Conservation (phyloP, 2,113 vertebrate genomes). For the Spheniscus mendiculus region DNA sequence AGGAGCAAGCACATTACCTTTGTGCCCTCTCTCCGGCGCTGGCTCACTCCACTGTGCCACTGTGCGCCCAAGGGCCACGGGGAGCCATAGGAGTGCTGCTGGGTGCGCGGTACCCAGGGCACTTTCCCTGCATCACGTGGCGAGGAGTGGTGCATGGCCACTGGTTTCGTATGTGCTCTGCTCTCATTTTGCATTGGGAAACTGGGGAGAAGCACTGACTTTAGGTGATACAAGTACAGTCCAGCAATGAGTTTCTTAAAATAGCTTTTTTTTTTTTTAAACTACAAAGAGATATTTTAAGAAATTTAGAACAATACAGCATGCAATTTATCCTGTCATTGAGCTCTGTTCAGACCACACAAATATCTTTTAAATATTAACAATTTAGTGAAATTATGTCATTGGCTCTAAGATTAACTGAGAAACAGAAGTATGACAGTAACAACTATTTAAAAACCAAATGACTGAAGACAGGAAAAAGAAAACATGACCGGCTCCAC, state of each 20-base stretch:
- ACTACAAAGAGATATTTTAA: neutral
- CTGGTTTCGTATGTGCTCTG: neutral
- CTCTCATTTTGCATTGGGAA: neutral
- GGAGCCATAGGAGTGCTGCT: fast-evolving
- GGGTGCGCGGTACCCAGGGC: fast-evolving
- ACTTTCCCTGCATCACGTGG: fast-evolving
- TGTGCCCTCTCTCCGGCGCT: fast-evolving
- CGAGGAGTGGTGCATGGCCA: neutral
- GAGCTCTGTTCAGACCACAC: neutral
- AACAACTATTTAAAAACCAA: neutral
- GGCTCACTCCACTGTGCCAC: fast-evolving
- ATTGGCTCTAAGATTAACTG: neutral
- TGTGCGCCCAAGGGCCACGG: neutral
- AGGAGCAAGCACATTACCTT: neutral
- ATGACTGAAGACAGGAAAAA: neutral
- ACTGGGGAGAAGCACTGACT: neutral
- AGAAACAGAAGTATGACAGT: neutral
- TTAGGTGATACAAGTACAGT: neutral
- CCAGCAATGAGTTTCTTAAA: neutral
- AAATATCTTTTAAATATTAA: neutral
- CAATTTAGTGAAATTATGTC: neutral
- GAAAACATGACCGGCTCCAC: neutral
- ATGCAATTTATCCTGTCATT: neutral
- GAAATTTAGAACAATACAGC: neutral
- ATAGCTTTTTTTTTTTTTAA: neutral